Evolutionary conservation across 2,888 invertebrate genomes (phyloP), one percentile per base, ranked within the genome.

Genomic region (Aethes cnicana): DNA sequence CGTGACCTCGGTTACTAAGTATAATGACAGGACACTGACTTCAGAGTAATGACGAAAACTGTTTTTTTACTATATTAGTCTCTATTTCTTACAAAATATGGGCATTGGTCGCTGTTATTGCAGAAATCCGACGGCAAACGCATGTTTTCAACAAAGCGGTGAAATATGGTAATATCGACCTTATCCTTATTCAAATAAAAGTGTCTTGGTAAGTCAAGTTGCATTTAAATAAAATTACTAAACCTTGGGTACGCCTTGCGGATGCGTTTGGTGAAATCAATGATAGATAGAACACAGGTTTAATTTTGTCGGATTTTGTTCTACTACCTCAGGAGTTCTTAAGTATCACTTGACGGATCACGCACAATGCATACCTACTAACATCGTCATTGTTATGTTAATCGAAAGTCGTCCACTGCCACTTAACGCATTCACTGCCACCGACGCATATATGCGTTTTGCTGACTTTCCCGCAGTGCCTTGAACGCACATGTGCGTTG

Each of bases 181-280:
- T 9, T 25, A 39, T 39, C 0, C 2, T 3, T 16, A 3, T 9
- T 6, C 7, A 3, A 25, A 39, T 25, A 16, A n/a, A 3, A 14
- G 1, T 4, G n/a, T 25, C 2, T 30, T 14, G 21, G 43, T 33
- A 16, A 21, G 32, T 26, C 23, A 14, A 6, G 21, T 33, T 5
- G 16, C 21, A 16, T 43, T 16, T 30, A 23, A 7, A 12, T 23
- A 44, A 47, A 44, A 37, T 44, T 28, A 43, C 43, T n/a, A 33
- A 33, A 39, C 52, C 52, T 52, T 52, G 52, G 33, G 18, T 26
- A 33, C 43, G 44, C 44, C 39, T 50, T 30, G 32, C 39, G 52
- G 44, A 52, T 52, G 26, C 46, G 26, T 26, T 46, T 30, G 21
- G 52, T 52, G 44, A 44, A 46, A 52, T 44, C 35, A 49, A 49